Conservation (phyloP, 2,797 vertebrate species). For the Tangara arthus region DNA sequence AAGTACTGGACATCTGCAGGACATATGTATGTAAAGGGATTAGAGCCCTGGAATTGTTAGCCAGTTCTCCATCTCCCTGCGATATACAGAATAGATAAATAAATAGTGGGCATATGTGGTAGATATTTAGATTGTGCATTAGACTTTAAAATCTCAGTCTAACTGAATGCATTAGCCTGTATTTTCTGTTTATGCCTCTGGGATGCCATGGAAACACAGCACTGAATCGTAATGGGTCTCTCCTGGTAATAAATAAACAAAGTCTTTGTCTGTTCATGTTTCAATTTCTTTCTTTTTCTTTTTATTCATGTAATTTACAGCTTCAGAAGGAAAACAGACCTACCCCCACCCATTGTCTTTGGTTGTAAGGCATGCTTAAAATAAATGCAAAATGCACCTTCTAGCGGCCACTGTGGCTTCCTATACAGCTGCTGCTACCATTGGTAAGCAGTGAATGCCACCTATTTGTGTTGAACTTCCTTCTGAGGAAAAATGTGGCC, state of each 20-base stretch:
- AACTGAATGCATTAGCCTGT: constrained; percentile 76
- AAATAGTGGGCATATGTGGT: constrained; percentile 69
- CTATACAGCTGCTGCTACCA: neutral
- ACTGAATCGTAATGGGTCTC: constrained; percentile 73
- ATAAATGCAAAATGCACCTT: constrained; percentile 68
- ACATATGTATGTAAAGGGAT: constrained; percentile 42
- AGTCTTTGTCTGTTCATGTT: constrained; percentile 76
- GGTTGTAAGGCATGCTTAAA: neutral
- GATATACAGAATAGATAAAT: constrained; percentile 69
- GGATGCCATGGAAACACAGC: constrained; percentile 77
- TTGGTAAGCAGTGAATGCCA: neutral
- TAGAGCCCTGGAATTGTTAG: constrained; percentile 55
- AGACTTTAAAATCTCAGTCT: constrained; percentile 78
- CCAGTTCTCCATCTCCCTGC: neutral
- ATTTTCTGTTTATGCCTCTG: constrained; percentile 79
- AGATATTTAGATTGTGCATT: constrained; percentile 76
- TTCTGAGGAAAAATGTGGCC: constrained; percentile 8
- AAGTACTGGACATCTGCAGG: neutral
- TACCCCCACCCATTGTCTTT: neutral
- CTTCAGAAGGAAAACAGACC: constrained; percentile 69
- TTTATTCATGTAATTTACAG: constrained; percentile 67
- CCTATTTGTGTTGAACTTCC: neutral
- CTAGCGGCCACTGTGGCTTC: constrained; percentile 25
- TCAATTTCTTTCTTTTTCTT: constrained; percentile 58
- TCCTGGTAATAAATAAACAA: constrained; percentile 77